Evolutionary conservation across 2,113 vertebrate genomes (phyloP), one percentile per base, ranked within the genome.

Genomic region (Prunella fulvescens): DNA sequence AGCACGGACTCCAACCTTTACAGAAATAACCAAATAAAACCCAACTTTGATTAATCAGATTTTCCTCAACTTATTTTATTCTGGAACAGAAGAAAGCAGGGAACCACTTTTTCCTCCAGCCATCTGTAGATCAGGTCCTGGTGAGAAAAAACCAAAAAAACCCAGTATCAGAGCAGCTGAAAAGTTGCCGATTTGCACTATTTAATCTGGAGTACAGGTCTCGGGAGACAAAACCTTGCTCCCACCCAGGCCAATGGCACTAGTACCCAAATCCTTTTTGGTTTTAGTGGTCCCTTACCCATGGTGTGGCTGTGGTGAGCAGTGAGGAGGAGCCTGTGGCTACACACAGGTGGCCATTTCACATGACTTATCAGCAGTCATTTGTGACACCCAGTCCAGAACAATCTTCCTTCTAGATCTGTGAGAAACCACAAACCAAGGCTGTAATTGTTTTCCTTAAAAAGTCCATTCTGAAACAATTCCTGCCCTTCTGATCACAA

Each of bases 281-380:
- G 65, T 12, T 79, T 82, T 42, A 29, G 37, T 17, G 53, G 37
- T 51, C 31, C 42, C 83, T 84, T 57, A 66, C 87, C 88, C 2
- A 0, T 0, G 9, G 16, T 7, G 18, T 1, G 11, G 67, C 2
- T 64, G 65, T 54, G 81, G 54, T 25, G 20, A 62, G 66, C 35
- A 50, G 26, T 1, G 2, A 26, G 37, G 23, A 66, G 58, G 39
- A 66, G 29, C 23, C 42, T 22, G 24, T 14, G 28, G 60, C 72
- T 42, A 35, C 4, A 0, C 20, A 7, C 4, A 12, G 8, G 61
- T 23, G 29, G 31, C 58, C 22, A 6, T 39, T 73, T 54, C 31
- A 60, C 40, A 50, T 0, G 15, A 62, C 1, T 0, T 1, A 10
- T 7, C 22, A 7, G 67, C 2, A 28, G 45, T n/a, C 10, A 25